Evolutionary conservation across 2,797 vertebrate species (phyloP).

Genomic region (Vireo griseus): DNA sequence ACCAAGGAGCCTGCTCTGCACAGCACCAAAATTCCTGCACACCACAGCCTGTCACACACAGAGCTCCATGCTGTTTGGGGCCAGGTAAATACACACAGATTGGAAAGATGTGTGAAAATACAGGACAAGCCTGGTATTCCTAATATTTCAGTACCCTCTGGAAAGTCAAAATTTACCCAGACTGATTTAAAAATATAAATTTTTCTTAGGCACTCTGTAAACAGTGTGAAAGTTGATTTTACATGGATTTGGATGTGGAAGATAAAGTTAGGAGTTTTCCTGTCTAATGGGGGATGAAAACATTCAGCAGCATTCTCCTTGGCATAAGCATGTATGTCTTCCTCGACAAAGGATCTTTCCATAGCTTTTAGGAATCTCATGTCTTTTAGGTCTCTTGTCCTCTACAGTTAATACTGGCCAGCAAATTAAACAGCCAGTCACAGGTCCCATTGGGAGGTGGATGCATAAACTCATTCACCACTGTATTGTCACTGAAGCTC

Average conservation of each 20-base stretch:
- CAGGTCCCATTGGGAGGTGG: not conserved
- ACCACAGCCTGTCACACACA: not conserved
- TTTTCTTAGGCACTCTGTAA: not conserved
- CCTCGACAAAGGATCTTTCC: not conserved
- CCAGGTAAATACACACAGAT: not conserved
- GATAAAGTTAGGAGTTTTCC: not conserved
- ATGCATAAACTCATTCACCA: not conserved
- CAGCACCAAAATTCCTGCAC: not conserved
- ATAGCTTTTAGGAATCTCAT: not conserved
- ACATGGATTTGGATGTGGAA: not conserved
- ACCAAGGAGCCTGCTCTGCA: not conserved
- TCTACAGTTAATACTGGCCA: not conserved
- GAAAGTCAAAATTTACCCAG: not conserved
- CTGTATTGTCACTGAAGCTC: not conserved
- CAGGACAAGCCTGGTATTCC: not conserved
- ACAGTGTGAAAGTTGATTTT: not conserved
- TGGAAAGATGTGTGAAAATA: not conserved
- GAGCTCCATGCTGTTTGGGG: rapidly evolving
- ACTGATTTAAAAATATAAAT: not conserved
- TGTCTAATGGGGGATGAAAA: not conserved
- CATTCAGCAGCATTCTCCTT: not conserved
- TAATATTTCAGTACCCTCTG: not conserved
- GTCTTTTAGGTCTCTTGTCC: not conserved
- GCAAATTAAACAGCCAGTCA: not conserved
- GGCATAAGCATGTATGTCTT: not conserved